phyloP scores from a whole-genome alignment of 2,797 vertebrate genomes.

The Cichlasoma orientale region DNA sequence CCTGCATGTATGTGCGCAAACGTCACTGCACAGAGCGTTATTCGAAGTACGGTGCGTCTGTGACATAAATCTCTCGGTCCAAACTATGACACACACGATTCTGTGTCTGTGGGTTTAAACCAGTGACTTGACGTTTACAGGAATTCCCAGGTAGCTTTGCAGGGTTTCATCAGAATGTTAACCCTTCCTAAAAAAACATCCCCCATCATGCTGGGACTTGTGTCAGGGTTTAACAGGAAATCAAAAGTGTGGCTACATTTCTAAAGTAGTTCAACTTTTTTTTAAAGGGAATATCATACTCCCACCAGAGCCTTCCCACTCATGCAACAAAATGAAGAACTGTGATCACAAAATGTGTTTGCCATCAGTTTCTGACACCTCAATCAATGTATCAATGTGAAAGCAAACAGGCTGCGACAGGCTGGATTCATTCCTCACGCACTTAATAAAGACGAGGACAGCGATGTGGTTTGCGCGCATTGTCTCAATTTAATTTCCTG shows the following conservation, averaged over 20 bases:
- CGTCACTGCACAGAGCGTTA: background rate
- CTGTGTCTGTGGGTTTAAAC: background rate
- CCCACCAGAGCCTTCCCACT: background rate
- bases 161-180: background rate
- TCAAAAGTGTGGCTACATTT: background rate
- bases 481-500: background rate
- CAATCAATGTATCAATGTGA: background rate
- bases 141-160: background rate
- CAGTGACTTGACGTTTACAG: background rate
- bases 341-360: background rate
- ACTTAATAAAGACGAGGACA: background rate
- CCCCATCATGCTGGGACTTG: constrained; percentile 23
- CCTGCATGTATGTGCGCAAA: background rate
- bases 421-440: constrained; percentile 1
- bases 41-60: background rate
- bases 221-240: background rate
- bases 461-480: background rate
- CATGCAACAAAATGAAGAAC: background rate
- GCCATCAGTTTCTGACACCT: background rate
- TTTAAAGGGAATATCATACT: background rate
- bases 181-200: background rate
- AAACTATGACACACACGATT: background rate
- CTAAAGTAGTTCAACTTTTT: background rate
- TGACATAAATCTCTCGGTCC: background rate
- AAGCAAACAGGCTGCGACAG: background rate